phyloP scores from a whole-genome alignment of 1,140 invertebrate species.

The Gonioctena quinquepunctata region DNA sequence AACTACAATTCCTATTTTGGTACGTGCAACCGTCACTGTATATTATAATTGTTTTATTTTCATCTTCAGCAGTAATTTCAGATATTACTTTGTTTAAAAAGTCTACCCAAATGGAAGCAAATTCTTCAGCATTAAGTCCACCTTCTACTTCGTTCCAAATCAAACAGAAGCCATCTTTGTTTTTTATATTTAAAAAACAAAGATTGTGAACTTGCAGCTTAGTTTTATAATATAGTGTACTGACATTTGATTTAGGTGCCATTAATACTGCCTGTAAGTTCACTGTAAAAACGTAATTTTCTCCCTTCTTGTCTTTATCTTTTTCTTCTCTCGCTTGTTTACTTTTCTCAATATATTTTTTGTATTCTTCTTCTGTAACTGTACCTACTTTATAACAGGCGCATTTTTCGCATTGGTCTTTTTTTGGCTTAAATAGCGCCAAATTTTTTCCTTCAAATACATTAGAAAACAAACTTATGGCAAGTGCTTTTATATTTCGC shows the following conservation, averaged over 20 bases:
- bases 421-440: constrained; percentile 7
- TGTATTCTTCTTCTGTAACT: no score
- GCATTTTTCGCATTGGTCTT: constrained; percentile 24
- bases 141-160: constrained; percentile 22
- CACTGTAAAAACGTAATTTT: constrained; percentile 14
- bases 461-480: neutral
- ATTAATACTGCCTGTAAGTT: constrained; percentile 41
- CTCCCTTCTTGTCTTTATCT: constrained; percentile 25
- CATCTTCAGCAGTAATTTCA: neutral
- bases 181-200: constrained; percentile 2
- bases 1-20: constrained; percentile 12
- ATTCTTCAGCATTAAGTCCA: constrained; percentile 15
- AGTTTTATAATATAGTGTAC: constrained; percentile 40
- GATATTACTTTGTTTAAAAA: neutral
- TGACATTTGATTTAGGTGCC: constrained; percentile 36
- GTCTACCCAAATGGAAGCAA: constrained; percentile 21
- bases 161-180: constrained; percentile 20
- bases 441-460: neutral
- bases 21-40: constrained; percentile 23
- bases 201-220: constrained; percentile 10
- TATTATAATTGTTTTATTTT: constrained; percentile 24
- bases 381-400: no score
- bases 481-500: neutral
- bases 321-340: constrained; percentile 33
- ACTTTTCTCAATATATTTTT: no score